Conservation (phyloP, 2,888 invertebrate genomes). For the Dascillus cervinus region DNA sequence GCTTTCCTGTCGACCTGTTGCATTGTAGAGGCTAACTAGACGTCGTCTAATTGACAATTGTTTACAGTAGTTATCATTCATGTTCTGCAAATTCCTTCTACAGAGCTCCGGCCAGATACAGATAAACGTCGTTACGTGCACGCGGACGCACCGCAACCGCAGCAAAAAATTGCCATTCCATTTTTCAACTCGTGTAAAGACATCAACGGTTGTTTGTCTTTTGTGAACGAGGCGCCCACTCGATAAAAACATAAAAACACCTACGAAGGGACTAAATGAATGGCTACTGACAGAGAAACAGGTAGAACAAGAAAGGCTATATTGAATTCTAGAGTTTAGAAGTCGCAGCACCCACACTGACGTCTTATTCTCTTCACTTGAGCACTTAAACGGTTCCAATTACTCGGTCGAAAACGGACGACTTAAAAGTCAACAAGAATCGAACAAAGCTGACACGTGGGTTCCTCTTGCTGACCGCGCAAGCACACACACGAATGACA, state of each 20-base stretch:
- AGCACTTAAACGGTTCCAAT: no score
- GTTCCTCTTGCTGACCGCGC: slow-evolving; percentile 12
- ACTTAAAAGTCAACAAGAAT: no score
- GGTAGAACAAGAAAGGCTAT: slow-evolving; percentile 10
- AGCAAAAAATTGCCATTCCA: not conserved
- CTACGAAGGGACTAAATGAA: slow-evolving; percentile 27
- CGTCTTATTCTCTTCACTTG: no score
- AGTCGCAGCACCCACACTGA: no score
- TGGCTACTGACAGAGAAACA: slow-evolving; percentile 24
- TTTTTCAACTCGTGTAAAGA: slow-evolving; percentile 13
- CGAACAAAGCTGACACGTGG: slow-evolving; percentile 15
- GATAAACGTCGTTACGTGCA: slow-evolving; percentile 19
- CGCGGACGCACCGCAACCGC: slow-evolving; percentile 12
- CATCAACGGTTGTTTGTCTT: slow-evolving; percentile 21
- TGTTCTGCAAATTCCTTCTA: slow-evolving; percentile 42
- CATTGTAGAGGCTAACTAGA: slow-evolving; percentile 41
- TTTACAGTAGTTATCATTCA: slow-evolving; percentile 43
- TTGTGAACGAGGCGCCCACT: slow-evolving; percentile 22
- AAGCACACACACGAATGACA: slow-evolving; percentile 13
- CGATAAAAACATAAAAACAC: slow-evolving; percentile 28
- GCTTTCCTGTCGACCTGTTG: slow-evolving; percentile 36
- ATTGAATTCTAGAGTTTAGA: no score
- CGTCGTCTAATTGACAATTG: slow-evolving; percentile 43
- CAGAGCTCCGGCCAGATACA: slow-evolving; percentile 24
- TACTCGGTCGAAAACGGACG: no score